A percentile compares a stretch with the other conserved stretches of the same genome.
Conservation (phyloP, 2,797 vertebrate genomes). For the Paedocypris micromegethes region DNA sequence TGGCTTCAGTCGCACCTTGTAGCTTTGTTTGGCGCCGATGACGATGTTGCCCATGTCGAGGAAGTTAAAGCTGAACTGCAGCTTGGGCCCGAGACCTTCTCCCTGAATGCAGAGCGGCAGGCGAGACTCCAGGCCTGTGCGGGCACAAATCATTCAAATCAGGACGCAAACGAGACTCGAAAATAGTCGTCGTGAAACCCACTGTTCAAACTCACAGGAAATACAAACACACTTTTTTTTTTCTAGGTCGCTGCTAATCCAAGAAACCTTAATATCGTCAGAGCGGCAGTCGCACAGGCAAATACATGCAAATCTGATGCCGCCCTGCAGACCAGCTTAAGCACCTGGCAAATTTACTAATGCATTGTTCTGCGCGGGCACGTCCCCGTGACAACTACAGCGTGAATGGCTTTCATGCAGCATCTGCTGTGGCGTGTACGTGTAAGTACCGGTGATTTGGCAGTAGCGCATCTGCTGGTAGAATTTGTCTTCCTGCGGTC, state of each 20-base stretch:
- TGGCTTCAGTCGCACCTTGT: slow-evolving; percentile 70
- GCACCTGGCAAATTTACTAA: slow-evolving; percentile 58
- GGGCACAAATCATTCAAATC: slow-evolving; percentile 30
- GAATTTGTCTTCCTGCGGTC: slow-evolving; percentile 69
- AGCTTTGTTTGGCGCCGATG: slow-evolving; percentile 63
- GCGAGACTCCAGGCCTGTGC: slow-evolving; percentile 69
- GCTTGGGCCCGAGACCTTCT: slow-evolving; percentile 74
- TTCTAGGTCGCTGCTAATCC: slow-evolving; percentile 45
- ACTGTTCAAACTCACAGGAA: slow-evolving; percentile 9
- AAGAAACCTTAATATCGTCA: slow-evolving; percentile 36
- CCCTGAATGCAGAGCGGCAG: slow-evolving; percentile 74
- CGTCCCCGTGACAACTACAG: slow-evolving; percentile 4
- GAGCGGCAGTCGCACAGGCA: slow-evolving; percentile 49
- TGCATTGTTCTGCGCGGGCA: slow-evolving; percentile 33
- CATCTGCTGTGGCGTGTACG: not conserved
- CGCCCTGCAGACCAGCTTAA: slow-evolving; percentile 48
- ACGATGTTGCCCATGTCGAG: slow-evolving; percentile 74
- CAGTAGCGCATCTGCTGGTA: slow-evolving; percentile 77
- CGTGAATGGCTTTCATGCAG: not conserved
- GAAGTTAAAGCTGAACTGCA: slow-evolving; percentile 65
- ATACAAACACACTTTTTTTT: slow-evolving; percentile 6
- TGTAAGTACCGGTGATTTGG: slow-evolving; percentile 73
- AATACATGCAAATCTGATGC: slow-evolving; percentile 66
- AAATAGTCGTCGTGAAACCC: not conserved
- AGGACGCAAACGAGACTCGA: slow-evolving; percentile 18